Conservation (phyloP, 2,888 invertebrate species). For the Oxyscelio sp. region DNA sequence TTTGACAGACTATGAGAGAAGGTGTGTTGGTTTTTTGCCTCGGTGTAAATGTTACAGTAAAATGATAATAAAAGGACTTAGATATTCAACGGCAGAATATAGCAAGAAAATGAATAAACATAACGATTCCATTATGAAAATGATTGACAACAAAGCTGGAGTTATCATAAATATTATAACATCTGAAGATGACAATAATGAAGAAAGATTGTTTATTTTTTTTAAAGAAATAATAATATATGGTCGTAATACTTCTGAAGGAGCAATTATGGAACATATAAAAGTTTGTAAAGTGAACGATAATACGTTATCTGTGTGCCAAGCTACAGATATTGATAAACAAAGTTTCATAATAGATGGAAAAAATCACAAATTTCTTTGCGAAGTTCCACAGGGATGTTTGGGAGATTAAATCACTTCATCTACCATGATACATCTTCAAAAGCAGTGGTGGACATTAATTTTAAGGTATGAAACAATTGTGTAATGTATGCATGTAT, state of each 20-base stretch:
- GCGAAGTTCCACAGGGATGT: not conserved
- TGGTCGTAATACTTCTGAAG: not conserved
- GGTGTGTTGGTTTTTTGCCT: too few species aligned
- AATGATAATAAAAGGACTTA: not conserved
- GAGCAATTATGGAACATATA: not conserved
- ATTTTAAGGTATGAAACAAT: too few species aligned
- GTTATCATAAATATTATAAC: not conserved
- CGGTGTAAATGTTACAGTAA: not conserved
- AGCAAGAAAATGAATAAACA: not conserved
- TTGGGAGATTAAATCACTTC: too few species aligned
- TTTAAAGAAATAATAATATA: not conserved
- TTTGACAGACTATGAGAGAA: not conserved
- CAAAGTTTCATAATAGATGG: not conserved
- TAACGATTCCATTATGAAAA: not conserved
- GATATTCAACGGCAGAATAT: not conserved
- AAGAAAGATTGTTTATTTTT: not conserved
- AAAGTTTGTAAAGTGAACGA: not conserved
- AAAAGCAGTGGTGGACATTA: too few species aligned
- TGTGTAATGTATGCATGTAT: too few species aligned
- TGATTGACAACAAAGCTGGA: not conserved
- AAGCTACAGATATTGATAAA: not conserved
- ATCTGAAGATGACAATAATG: not conserved
- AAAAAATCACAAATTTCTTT: not conserved
- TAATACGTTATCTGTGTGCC: not conserved
- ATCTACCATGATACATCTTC: too few species aligned